These are phyloP conservation scores for Grapholita molesta DNA, from an alignment of 1,140 invertebrate genomes.

Conservation along the genomic window DNA sequence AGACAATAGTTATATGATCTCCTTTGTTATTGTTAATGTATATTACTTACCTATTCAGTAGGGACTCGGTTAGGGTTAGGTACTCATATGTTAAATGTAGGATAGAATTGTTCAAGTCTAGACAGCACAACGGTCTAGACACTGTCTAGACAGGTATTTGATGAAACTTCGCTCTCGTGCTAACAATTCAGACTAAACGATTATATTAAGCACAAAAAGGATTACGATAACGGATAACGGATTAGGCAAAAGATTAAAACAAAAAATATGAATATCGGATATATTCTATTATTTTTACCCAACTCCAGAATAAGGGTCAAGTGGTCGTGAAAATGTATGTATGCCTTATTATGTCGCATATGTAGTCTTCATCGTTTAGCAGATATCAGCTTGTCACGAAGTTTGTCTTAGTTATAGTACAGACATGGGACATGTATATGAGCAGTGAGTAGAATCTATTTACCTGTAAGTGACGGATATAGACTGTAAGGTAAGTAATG, in stretches of 20 bases:
- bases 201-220: slow-evolving; percentile 22
- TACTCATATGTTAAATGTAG: slow-evolving; percentile 43
- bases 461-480: no score
- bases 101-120: slow-evolving; percentile 66
- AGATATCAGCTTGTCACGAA: no score
- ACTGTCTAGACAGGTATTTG: slow-evolving; percentile 75
- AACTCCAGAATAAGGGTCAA: no score
- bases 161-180: slow-evolving; percentile 51
- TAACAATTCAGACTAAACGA: slow-evolving; percentile 57
- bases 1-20: background rate
- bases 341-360: no score
- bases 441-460: no score
- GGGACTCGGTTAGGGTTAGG: background rate
- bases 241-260: background rate
- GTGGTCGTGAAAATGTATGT: no score
- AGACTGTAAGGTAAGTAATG: no score
- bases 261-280: no score
- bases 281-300: no score
- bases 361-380: no score
- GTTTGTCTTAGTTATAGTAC: no score
- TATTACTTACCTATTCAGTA: background rate
- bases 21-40: background rate
- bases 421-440: no score
- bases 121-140: slow-evolving; percentile 64
- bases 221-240: background rate